Evolutionary conservation across 2,888 invertebrate species (phyloP), one percentile per base, ranked within the genome.

Genomic region (Sepiola atlantica): DNA sequence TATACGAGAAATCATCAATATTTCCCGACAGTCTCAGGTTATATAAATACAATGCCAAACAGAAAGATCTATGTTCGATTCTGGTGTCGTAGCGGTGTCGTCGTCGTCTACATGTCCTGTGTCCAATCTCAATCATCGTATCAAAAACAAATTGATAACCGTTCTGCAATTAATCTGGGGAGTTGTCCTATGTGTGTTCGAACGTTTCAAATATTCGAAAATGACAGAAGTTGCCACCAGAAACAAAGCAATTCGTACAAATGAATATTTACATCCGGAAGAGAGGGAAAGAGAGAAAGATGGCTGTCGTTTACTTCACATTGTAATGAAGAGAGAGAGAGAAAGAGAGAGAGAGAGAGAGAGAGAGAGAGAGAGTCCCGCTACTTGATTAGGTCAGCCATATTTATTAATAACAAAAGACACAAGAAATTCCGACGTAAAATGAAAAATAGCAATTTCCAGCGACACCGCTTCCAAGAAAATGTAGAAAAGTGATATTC

Each of bases 341-440:
- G 45, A 45, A 8, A 45, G 45, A 45, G 8, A 77, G 18, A 32
- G 14, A 45, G 45, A 45, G 45, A 45, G 45, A 45, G 45, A 45
- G 45, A 45, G 8, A 8, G 45, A 8, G 8, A 8, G 45, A 45
- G 16, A 77, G n/a, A n/a, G 77, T 77, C 77, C 77, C 12, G n/a
- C n/a, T 77, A 16, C 16, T n/a, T 77, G 77, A 77, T 77, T n/a
- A 77, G n/a, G 77, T 77, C 77, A 77, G 77, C 77, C 77, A 77
- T 77, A n/a, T 77, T 77, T 77, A 77, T 77, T 77, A 77, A 77
- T 77, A n/a, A 77, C 77, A 32, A 77, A 77, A 77, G 77, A 77
- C 77, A 77, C n/a, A n/a, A n/a, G n/a, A 77, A 77, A 32, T 77
- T 77, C 77, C 16, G 32, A 0, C 77, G 16, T n/a, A 77, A 77